These are phyloP conservation scores for Rosalia funebris DNA, from an alignment of 2,888 invertebrate species.

Conservation along the genomic window DNA sequence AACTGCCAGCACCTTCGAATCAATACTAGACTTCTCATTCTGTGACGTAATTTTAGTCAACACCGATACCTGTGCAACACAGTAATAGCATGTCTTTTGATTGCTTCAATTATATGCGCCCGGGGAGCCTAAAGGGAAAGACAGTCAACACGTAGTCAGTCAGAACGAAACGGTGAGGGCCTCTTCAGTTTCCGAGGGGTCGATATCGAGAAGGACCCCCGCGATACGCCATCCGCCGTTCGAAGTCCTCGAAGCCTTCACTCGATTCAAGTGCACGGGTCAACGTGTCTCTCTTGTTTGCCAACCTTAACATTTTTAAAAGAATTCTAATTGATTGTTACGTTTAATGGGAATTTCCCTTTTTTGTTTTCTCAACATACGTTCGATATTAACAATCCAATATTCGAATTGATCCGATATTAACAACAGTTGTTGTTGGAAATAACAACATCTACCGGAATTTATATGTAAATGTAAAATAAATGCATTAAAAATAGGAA, in stretches of 20 bases:
- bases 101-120: conserved; percentile 32
- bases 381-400: no score
- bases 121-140: conserved; percentile 16
- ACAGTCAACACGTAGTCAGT: conserved; percentile 36
- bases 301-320: conserved; percentile 13
- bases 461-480: no score
- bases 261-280: conserved; percentile 19
- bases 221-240: conserved; percentile 3
- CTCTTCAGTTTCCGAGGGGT: conserved; percentile 19
- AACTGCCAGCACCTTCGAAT: conserved; percentile 63
- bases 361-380: no score
- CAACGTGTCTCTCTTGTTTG: conserved; percentile 17
- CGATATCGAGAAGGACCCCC: conserved; percentile 14
- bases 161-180: conserved; percentile 20
- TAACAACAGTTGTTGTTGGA: no score
- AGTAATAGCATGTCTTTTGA: conserved; percentile 32
- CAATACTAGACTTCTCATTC: conserved; percentile 59
- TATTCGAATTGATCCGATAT: no score
- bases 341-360: no score
- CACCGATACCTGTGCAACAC: conserved; percentile 55
- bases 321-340: conserved; percentile 13
- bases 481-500: no score
- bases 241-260: conserved; percentile 19
- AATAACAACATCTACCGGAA: no score
- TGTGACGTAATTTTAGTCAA: conserved; percentile 61